Conservation (phyloP, 1,140 invertebrate genomes). For the Philopotamus ludificatus region DNA sequence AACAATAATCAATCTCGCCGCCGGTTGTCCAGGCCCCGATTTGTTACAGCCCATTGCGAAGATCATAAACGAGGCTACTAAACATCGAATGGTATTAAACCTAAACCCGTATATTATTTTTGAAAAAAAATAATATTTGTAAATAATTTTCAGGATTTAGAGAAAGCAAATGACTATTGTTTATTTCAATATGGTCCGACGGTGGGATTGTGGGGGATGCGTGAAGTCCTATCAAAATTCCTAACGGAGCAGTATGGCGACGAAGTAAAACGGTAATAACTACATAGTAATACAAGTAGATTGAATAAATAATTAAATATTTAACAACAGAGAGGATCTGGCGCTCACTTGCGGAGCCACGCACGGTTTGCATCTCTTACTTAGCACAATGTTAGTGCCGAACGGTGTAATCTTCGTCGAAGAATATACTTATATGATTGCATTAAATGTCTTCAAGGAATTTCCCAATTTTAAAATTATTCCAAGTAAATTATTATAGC, state of each 20-base stretch:
- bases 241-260: slow-evolving; percentile 52
- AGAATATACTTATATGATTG: slow-evolving; percentile 68
- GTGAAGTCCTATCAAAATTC: slow-evolving; percentile 56
- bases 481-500: slow-evolving; percentile 46
- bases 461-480: slow-evolving; percentile 60
- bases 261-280: slow-evolving; percentile 48
- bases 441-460: slow-evolving; percentile 58
- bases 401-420: slow-evolving; percentile 65
- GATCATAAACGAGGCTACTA: slow-evolving; percentile 52
- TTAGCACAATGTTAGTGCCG: slow-evolving; percentile 59
- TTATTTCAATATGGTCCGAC: slow-evolving; percentile 61
- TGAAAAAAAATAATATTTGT: too few relatives aligned
- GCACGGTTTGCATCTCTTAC: slow-evolving; percentile 61
- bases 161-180: slow-evolving; percentile 54
- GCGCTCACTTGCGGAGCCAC: slow-evolving; percentile 66
- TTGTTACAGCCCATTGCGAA: slow-evolving; percentile 52
- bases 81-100: slow-evolving; percentile 52
- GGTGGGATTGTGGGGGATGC: slow-evolving; percentile 54
- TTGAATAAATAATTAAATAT: slow-evolving; percentile 2
- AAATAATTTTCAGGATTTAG: too few relatives aligned
- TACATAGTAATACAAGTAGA: slow-evolving; percentile 7
- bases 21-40: slow-evolving; percentile 59
- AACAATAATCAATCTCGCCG: slow-evolving; percentile 53
- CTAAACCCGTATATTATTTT: slow-evolving; percentile 24
- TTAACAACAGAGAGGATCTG: slow-evolving; percentile 57